These are phyloP conservation scores for Protodeltote pygarga DNA, from an alignment of 2,888 invertebrate species.

Conservation along the genomic window DNA sequence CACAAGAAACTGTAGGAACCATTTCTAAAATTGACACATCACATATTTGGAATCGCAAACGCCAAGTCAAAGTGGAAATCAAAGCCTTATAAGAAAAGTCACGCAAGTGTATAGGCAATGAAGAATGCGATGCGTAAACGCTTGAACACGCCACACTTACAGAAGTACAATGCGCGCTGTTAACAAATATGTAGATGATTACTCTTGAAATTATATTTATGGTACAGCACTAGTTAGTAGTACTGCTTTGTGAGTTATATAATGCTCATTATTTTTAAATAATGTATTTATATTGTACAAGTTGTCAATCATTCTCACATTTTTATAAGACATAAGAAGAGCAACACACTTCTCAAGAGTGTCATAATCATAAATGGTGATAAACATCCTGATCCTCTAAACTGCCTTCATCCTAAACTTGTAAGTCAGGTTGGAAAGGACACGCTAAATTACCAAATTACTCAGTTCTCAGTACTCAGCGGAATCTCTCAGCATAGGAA, in stretches of 20 bases:
- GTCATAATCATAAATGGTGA: too few species aligned
- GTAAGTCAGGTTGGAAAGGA: constrained; percentile 25
- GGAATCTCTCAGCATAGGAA: constrained; percentile 39
- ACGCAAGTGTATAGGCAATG: constrained; percentile 10
- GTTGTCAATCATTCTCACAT: too few species aligned
- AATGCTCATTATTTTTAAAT: too few species aligned
- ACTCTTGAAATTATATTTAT: constrained; percentile 18
- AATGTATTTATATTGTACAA: too few species aligned
- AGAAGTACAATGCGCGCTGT: constrained; percentile 18
- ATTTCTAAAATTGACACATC: not conserved
- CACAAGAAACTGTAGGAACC: not conserved
- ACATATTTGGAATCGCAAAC: not conserved
- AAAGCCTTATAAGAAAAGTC: constrained; percentile 4
- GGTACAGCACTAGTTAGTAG: not conserved
- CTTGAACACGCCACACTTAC: constrained; percentile 24
- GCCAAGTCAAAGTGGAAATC: constrained; percentile 6
- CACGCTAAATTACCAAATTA: constrained; percentile 33
- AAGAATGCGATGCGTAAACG: constrained; percentile 12
- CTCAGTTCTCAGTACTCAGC: constrained; percentile 26
- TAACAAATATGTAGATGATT: constrained; percentile 32
- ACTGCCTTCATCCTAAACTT: constrained; percentile 4
- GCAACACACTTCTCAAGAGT: too few species aligned
- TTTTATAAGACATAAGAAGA: too few species aligned
- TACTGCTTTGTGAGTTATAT: too few species aligned
- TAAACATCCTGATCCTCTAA: not conserved